Evolutionary conservation across 2,113 vertebrate genomes (phyloP).

Genomic region (Mobula birostris): DNA sequence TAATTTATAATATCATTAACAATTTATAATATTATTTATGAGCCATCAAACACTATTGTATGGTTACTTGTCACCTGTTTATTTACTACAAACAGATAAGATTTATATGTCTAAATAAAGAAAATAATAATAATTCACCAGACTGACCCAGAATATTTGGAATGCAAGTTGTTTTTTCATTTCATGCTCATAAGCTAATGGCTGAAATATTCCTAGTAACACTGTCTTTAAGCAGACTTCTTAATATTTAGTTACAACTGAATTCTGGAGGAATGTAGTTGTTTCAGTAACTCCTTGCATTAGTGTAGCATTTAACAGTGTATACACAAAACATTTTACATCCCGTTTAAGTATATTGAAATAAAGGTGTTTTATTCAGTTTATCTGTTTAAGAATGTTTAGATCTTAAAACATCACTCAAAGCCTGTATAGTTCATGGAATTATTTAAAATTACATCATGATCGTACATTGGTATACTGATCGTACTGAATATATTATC

Average conservation of each 20-base stretch:
- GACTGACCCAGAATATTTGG: not conserved
- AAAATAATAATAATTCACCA: no score
- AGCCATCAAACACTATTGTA: conserved; percentile 29
- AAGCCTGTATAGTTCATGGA: not conserved
- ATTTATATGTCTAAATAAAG: not conserved
- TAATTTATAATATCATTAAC: conserved; percentile 34
- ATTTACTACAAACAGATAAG: not conserved
- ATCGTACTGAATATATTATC: not conserved
- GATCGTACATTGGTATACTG: not conserved
- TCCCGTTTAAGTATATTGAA: not conserved
- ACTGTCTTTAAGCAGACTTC: not conserved
- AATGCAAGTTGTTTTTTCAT: not conserved
- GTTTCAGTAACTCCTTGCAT: not conserved
- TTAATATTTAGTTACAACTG: not conserved
- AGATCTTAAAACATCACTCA: not conserved
- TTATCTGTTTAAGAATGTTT: not conserved
- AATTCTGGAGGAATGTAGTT: not conserved
- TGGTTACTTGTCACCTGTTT: not conserved
- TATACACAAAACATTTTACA: not conserved
- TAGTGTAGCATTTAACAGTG: not conserved
- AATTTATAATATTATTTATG: conserved; percentile 38
- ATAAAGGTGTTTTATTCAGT: not conserved
- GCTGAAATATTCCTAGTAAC: not conserved
- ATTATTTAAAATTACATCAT: not conserved
- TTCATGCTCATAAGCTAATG: not conserved